Evolutionary conservation across 2,888 invertebrate species (phyloP), one percentile per base, ranked within the genome.

Genomic region (Timema podura): DNA sequence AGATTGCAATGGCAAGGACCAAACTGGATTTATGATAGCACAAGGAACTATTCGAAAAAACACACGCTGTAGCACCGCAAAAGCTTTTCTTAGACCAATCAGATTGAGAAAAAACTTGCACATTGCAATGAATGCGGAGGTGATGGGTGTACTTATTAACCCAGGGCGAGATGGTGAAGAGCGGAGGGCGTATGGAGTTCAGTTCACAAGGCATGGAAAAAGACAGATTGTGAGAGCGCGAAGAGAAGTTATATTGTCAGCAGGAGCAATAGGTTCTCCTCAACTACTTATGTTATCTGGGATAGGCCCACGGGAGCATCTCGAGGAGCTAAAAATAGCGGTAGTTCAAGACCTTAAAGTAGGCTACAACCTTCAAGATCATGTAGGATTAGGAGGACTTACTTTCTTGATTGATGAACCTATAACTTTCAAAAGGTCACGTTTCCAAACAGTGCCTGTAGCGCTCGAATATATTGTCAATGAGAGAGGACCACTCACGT

Each of bases 201-300:
- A 91, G 76, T 91, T 91, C 73, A 78, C 89, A 8, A 85, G 90
- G 61, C 85, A 89, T 68, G 89, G 90, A 0, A 84, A 85, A 68
- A 86, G 84, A 68, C 85, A 88, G 68, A 83, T 86, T 64, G 90
- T 91, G 0, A 84, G 88, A 73, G 93, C 93, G 0, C 87, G 89
- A 72, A 86, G 91, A 68, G 95, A 95, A 80, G 88, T 97, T 0
- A 87, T 97, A 8, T 83, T 95, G 76, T 91, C 93, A 3, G 92
- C 95, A 0, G 97, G 97, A 0, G 89, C 96, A 0, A 87, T 98
- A 51, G 91, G 92, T 68, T 89, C 92, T 5, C 96, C 97, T 0
- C 95, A 97, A 76, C 78, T 98, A 30, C 84, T 98, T 74, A 94
- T 96, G 95, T 79, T 97, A 9, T 95, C 94, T 68, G 97, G 97